These are phyloP conservation scores for Drosophila anomalipes DNA, from an alignment of 2,888 invertebrate species.

Conservation along the genomic window DNA sequence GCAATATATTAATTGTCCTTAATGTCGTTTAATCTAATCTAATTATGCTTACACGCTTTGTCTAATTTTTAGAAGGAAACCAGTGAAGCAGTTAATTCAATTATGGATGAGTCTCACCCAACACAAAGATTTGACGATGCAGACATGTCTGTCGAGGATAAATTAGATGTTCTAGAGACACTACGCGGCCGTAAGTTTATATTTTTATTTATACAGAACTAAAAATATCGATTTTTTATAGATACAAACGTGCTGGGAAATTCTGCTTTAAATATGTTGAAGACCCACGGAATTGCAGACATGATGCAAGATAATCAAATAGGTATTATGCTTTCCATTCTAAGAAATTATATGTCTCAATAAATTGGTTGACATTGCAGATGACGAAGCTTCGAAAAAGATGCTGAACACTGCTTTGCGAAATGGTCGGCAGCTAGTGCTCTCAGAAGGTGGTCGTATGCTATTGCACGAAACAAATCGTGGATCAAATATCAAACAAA, in stretches of 20 bases:
- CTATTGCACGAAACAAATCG: conserved; percentile 87
- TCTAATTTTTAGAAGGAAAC: conserved; percentile 82
- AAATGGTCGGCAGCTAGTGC: conserved; percentile 93
- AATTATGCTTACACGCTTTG: background rate
- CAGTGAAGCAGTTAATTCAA: conserved; percentile 84
- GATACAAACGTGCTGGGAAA: conserved; percentile 78
- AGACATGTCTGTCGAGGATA: conserved; percentile 76
- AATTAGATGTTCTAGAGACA: conserved; percentile 70
- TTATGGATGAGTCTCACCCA: conserved; percentile 74
- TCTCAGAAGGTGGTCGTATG: conserved; percentile 93
- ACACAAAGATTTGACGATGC: conserved; percentile 52
- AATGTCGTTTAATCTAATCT: background rate
- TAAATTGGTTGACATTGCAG: conserved; percentile 47
- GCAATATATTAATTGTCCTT: background rate
- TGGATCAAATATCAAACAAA: conserved; percentile 44
- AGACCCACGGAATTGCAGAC: conserved; percentile 92
- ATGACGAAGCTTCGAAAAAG: conserved; percentile 89
- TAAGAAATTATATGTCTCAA: background rate
- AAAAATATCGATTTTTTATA: conserved; percentile 26
- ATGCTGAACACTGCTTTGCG: conserved; percentile 92
- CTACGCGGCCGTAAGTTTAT: conserved; percentile 61
- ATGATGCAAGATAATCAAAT: conserved; percentile 91
- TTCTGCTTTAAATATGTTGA: conserved; percentile 88
- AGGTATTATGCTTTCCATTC: conserved; percentile 14
- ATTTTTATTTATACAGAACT: background rate